phyloP scores from a whole-genome alignment of 2,113 vertebrate species.

The Columba janthina region DNA sequence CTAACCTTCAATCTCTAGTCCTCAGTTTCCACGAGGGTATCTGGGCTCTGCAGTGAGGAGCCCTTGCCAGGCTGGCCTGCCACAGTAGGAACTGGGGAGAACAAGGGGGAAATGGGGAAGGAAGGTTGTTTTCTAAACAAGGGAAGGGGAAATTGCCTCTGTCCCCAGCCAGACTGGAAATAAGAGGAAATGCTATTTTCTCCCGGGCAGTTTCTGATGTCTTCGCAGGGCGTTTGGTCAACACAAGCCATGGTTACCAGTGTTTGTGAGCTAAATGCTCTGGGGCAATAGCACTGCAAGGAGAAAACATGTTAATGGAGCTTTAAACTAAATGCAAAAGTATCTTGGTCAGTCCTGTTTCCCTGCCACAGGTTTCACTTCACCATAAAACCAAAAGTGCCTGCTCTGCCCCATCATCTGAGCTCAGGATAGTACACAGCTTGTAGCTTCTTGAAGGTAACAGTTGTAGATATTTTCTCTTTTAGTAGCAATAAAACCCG shows the following conservation, averaged over 20 bases:
- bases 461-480: not conserved
- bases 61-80: not conserved
- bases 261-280: not conserved
- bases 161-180: not conserved
- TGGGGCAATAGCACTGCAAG: rapidly evolving
- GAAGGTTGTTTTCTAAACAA: not conserved
- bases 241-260: not conserved
- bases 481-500: not conserved
- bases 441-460: rapidly evolving
- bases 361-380: not conserved
- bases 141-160: not conserved
- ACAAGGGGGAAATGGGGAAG: not conserved
- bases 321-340: not conserved
- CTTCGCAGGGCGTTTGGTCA: not conserved
- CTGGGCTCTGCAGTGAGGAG: not conserved
- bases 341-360: not conserved
- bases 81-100: not conserved
- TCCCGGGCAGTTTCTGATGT: not conserved
- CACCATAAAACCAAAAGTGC: rapidly evolving
- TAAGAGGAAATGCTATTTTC: not conserved
- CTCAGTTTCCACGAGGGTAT: not conserved
- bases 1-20: not conserved
- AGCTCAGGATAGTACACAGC: not conserved
- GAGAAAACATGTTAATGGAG: rapidly evolving
- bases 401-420: not conserved